Percentiles rank a stretch among this genome's conserved stretches.
These are phyloP conservation scores for Drosophila lacicola DNA, from an alignment of 2,888 invertebrate genomes.

Conservation along the genomic window DNA sequence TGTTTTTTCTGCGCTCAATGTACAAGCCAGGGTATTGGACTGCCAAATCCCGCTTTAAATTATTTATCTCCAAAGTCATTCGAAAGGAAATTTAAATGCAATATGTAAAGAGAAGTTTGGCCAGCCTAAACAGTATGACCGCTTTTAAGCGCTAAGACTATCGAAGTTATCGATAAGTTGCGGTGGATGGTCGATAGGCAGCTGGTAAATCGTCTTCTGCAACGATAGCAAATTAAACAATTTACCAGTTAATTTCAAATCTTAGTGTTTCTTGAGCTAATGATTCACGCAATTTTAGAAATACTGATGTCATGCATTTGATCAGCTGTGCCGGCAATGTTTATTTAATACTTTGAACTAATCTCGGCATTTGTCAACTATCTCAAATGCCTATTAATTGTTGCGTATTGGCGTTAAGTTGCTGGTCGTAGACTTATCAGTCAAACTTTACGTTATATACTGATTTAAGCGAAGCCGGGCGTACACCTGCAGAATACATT, in stretches of 20 bases:
- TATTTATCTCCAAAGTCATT: not conserved
- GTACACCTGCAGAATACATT: constrained; percentile 52
- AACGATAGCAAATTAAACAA: not conserved
- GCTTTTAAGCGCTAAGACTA: constrained; percentile 4
- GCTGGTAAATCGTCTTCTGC: not conserved
- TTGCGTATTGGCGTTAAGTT: constrained; percentile 19
- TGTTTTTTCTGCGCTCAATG: constrained; percentile 17
- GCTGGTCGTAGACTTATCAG: constrained; percentile 53
- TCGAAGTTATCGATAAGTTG: not conserved
- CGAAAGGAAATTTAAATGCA: not conserved
- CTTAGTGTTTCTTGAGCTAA: not conserved
- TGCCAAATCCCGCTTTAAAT: constrained; percentile 20
- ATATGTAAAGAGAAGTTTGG: constrained; percentile 1
- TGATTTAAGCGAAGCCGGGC: constrained; percentile 29
- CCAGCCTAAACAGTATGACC: constrained; percentile 9
- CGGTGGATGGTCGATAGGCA: constrained; percentile 24
- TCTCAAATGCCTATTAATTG: constrained; percentile 4
- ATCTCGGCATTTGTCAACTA: constrained; percentile 28
- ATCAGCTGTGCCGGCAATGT: constrained; percentile 42
- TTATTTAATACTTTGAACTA: constrained; percentile 29
- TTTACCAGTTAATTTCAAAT: constrained; percentile 10
- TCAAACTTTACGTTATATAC: constrained; percentile 62
- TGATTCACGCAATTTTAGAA: not conserved
- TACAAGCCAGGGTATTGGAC: constrained; percentile 52
- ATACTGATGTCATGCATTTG: constrained; percentile 2